phyloP scores from a whole-genome alignment of 2,797 vertebrate species.

The Calcarius lapponicus region DNA sequence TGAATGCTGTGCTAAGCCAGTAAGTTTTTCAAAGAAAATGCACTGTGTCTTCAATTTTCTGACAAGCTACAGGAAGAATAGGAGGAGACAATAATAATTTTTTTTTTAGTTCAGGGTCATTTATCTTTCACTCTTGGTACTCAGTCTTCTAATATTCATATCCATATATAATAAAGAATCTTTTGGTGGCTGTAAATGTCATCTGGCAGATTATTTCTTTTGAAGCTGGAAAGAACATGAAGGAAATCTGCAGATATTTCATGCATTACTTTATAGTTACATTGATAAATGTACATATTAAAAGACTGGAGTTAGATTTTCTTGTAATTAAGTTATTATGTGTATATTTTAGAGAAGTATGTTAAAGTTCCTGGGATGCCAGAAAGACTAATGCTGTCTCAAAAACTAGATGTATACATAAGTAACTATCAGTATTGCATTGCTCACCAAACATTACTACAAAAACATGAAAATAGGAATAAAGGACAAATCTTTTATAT shows the following conservation, averaged over 20 bases:
- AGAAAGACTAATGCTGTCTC: neutral
- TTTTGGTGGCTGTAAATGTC: neutral
- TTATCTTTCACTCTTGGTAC: neutral
- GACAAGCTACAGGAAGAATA: neutral
- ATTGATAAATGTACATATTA: neutral
- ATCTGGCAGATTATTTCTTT: neutral
- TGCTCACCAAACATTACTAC: neutral
- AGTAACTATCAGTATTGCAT: neutral
- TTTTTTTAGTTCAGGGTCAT: neutral
- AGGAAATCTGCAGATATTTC: neutral
- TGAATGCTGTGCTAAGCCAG: neutral
- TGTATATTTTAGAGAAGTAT: neutral
- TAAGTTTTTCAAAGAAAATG: neutral
- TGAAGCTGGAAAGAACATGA: neutral
- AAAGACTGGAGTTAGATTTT: neutral
- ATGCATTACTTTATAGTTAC: neutral
- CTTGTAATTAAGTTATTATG: neutral
- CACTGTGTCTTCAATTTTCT: neutral
- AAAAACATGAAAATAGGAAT: neutral
- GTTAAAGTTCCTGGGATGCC: neutral
- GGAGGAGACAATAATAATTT: neutral
- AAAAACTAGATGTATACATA: neutral
- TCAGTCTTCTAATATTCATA: neutral
- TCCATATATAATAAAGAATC: neutral
- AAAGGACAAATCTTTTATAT: neutral